Evolutionary conservation across 2,888 invertebrate genomes (phyloP), one percentile per base, ranked within the genome.

Genomic region (Tetrapedia diversipes): DNA sequence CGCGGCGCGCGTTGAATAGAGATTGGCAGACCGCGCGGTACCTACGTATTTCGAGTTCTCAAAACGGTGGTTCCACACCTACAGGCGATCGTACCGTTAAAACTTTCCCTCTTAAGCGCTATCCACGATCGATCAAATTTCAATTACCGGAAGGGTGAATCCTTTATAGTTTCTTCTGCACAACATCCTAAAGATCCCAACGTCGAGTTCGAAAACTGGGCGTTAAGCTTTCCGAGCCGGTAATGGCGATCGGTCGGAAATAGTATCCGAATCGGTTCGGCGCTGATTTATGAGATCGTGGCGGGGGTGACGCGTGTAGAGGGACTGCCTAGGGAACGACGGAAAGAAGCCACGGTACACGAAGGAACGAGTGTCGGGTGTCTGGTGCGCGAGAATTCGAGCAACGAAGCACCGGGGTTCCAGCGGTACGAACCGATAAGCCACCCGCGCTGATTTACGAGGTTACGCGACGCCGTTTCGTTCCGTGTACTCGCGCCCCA

Each of bases 391-490:
- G 51, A 41, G 34, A 37, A 56, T 39, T 53, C 57, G 41, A 74
- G 27, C 57, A 45, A 32, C 49, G 39, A 49, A 24, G 47, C 34
- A 8, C 39, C 54, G 61, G 43, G 64, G 53, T 34, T 69, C 59
- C 60, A 27, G 41, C 63, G 49, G 34, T 11, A 11, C 39, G 68
- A 54, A 39, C 70, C 81, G 84, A 83, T 79, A 83, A 79, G 73
- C 83, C 73, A 69, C 71, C 59, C 57, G 45, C 66, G 64, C 59
- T 81, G 85, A 85, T 85, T 84, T 85, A 83, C 79, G 83, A 70
- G 64, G 43, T 24, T 37, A 37, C 53, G 51, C 59, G 37, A 27
- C n/a, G 22, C 41, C 63, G 74, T 78, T 72, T 10, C 72, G 71
- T 66, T 2, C 4, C 57, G 70, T 73, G 79, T n/a, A n/a, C 70